Evolutionary conservation across 1,140 invertebrate genomes (phyloP), one percentile per base, ranked within the genome.

Genomic region (Bombus confusus): DNA sequence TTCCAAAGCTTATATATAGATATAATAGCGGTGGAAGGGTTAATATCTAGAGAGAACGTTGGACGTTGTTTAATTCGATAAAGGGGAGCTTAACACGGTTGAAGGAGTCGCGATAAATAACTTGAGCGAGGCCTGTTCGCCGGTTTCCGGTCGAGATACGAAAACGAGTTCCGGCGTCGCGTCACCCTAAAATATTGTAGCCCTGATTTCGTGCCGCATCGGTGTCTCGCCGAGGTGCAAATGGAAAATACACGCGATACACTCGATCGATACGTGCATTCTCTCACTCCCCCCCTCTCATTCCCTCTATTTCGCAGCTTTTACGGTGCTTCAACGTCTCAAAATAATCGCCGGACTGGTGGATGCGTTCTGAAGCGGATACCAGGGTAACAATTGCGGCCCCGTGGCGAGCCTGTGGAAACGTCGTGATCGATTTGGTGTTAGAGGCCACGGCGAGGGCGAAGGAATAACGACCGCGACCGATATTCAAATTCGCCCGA

Each of bases 251-350:
- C 68, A 64, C 76, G 59, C 75, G 64, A 79, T 79, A 59, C 25
- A 10, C n/a, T 5, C 75, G 76, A 85, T 85, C 83, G 83, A 85
- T 85, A 85, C 34, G 25, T 39, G 0, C 37, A 5, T 72, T 72
- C 69, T 72, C 69, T 25, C 34, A 4, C 22, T 8, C 8, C 28
- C 25, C n/a, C 25, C 28, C 71, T n/a, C 12, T 72, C 39, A 22
- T 31, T 52, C 25, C 28, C 43, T 25, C 22, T 22, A n/a, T 8
- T 25, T 15, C 41, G 41, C 41, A 31, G 76, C 66, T 62, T 78
- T 84, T 80, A 84, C 81, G 41, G 74, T 78, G 73, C 76, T 84
- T 84, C 83, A 76, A 77, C 34, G 66, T 84, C 83, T 84, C 76
- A 68, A 78, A 84, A 84, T 84, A 84, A 84, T 80, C 83, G 76